These are phyloP conservation scores for Stegophylla sp. DNA, from an alignment of 2,888 invertebrate species.

Conservation along the genomic window DNA sequence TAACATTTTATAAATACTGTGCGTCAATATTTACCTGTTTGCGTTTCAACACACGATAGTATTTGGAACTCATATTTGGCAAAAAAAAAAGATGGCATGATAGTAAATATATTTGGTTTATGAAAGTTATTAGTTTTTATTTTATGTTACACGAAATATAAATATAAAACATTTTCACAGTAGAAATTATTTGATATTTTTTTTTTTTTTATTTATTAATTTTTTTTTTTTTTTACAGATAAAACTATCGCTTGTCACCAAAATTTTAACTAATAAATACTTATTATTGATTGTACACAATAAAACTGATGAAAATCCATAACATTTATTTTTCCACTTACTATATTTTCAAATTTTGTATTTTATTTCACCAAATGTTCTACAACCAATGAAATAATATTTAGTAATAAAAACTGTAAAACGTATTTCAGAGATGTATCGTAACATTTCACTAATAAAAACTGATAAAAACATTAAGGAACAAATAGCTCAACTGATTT, in stretches of 20 bases:
- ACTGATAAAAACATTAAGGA: neutral
- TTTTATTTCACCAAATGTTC: slow-evolving; percentile 2
- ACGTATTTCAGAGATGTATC: neutral
- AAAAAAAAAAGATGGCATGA: neutral
- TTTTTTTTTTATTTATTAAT: neutral
- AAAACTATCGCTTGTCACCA: slow-evolving; percentile 3
- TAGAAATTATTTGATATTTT: slow-evolving; percentile 2
- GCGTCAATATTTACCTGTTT: neutral
- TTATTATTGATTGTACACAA: slow-evolving; percentile 26
- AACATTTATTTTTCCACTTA: slow-evolving; percentile 24
- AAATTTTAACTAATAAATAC: slow-evolving; percentile 13
- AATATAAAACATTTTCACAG: slow-evolving; percentile 13
- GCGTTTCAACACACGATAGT: neutral
- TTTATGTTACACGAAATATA: neutral
- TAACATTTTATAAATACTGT: neutral
- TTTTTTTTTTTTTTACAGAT: neutral
- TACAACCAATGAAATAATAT: neutral
- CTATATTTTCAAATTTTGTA: slow-evolving; percentile 6
- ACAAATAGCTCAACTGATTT: slow-evolving; percentile 14
- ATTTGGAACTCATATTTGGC: neutral
- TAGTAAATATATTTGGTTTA: slow-evolving; percentile 8
- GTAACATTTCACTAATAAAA: slow-evolving; percentile 1
- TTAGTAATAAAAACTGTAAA: neutral
- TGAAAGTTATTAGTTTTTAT: slow-evolving; percentile 7
- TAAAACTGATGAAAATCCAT: slow-evolving; percentile 31